Conservation (phyloP, 2,888 invertebrate genomes). For the Thera britannica region DNA sequence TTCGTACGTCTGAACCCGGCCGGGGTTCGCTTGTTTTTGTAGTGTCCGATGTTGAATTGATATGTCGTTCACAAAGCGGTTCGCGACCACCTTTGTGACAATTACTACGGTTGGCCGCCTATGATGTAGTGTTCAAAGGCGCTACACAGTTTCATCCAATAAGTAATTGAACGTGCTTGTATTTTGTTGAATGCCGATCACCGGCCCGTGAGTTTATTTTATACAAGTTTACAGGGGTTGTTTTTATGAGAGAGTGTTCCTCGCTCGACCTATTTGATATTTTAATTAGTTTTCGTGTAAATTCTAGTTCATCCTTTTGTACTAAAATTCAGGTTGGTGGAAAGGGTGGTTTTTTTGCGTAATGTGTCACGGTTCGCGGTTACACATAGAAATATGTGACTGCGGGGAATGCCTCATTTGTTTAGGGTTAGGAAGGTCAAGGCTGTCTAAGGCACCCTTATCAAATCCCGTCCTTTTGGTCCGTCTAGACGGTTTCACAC, state of each 20-base stretch:
- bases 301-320: conserved; percentile 21
- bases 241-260: conserved; percentile 50
- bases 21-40: conserved; percentile 67
- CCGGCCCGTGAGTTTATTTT: conserved; percentile 63
- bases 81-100: conserved; percentile 51
- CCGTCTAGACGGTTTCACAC: conserved; percentile 82
- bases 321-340: conserved; percentile 18
- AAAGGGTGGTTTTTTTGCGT: conserved; percentile 24
- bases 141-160: conserved; percentile 57
- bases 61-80: conserved; percentile 56
- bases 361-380: conserved; percentile 27
- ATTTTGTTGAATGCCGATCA: conserved; percentile 66
- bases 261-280: conserved; percentile 42
- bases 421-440: conserved; percentile 81
- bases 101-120: conserved; percentile 53
- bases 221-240: conserved; percentile 55
- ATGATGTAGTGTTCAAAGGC: conserved; percentile 65
- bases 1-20: conserved; percentile 74
- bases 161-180: conserved; percentile 69
- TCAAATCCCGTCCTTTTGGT: conserved; percentile 78
- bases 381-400: conserved; percentile 52
- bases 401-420: conserved; percentile 72
- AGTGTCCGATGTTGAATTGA: conserved; percentile 60
- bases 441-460: conserved; percentile 79
- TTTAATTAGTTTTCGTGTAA: conserved; percentile 22